Evolutionary conservation across 2,888 invertebrate species (phyloP), one percentile per base, ranked within the genome.

Genomic region (Scotopteryx bipunctaria): DNA sequence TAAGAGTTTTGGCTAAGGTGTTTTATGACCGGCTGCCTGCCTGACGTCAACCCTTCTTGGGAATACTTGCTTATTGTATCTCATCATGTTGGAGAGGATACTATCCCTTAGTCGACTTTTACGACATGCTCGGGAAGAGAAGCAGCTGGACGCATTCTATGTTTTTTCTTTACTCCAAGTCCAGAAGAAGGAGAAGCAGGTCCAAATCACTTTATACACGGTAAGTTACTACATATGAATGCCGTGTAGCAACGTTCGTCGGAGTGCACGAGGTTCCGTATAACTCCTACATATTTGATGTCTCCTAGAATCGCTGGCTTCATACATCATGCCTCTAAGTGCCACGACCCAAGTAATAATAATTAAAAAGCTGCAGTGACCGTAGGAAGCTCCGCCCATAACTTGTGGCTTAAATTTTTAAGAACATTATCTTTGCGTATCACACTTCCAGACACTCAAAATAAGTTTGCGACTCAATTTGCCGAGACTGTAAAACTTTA

Each of bases 321-420:
- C 27, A 42, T 56, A 41, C 37, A 50, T 31, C 13, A 16, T 27
- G 49, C 33, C 45, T 45, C 13, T 46, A 37, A 59, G 42, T 36
- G 50, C 48, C 49, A 17, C 35, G 41, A 55, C 48, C 42, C 27
- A 37, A 29, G 52, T 44, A 48, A 55, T 61, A 55, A 59, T 59
- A 42, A 52, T 36, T 57, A 57, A 57, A 53, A 54, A 55, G 50
- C 55, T 57, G 42, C 48, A 57, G 17, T 14, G 37, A 31, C 35
- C 53, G 44, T 62, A 54, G 57, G 59, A 25, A 38, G 19, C 2
- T 1, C 19, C 2, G 1, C 6, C 51, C 45, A 57, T 57, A 51
- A 55, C 50, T 47, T 37, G 17, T 5, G 25, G 31, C 49, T 29
- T 54, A 51, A 19, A 53, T 50, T 50, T 57, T 50, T 57, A 47